Conservation (phyloP, 2,888 invertebrate genomes). For the Andrena bucephala region DNA sequence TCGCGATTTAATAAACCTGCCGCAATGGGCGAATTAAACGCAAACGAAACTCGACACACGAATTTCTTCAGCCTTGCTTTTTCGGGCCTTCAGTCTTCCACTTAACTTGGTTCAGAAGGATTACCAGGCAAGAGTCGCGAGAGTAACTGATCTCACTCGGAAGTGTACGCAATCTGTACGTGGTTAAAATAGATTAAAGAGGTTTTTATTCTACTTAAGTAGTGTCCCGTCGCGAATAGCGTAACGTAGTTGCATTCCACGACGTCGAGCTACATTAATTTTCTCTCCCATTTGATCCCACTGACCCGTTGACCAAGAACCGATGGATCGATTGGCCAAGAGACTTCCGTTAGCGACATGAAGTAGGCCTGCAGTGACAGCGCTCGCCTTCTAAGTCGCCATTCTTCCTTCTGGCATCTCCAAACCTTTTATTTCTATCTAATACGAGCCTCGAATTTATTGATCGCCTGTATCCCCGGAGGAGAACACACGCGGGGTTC, state of each 20-base stretch:
- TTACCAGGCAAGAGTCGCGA: too few relatives aligned
- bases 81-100: too few relatives aligned
- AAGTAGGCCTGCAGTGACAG: slow-evolving; percentile 71
- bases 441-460: background rate
- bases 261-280: slow-evolving; percentile 44
- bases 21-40: background rate
- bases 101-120: too few relatives aligned
- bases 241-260: slow-evolving; percentile 23
- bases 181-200: too few relatives aligned
- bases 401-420: slow-evolving; percentile 44
- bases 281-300: slow-evolving; percentile 63
- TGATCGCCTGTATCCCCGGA: background rate
- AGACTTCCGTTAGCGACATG: slow-evolving; percentile 69
- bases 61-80: too few relatives aligned
- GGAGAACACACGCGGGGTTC: too few relatives aligned
- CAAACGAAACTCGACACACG: background rate
- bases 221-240: background rate
- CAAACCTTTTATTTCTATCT: slow-evolving; percentile 48
- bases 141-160: background rate
- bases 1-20: slow-evolving; percentile 40
- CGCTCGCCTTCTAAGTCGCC: slow-evolving; percentile 65
- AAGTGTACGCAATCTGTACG: too few relatives aligned
- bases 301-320: slow-evolving; percentile 73
- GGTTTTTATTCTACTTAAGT: background rate
- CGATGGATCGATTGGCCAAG: slow-evolving; percentile 68